These are phyloP conservation scores for Plutella xylostella DNA, from an alignment of 2,888 invertebrate species.

Conservation along the genomic window DNA sequence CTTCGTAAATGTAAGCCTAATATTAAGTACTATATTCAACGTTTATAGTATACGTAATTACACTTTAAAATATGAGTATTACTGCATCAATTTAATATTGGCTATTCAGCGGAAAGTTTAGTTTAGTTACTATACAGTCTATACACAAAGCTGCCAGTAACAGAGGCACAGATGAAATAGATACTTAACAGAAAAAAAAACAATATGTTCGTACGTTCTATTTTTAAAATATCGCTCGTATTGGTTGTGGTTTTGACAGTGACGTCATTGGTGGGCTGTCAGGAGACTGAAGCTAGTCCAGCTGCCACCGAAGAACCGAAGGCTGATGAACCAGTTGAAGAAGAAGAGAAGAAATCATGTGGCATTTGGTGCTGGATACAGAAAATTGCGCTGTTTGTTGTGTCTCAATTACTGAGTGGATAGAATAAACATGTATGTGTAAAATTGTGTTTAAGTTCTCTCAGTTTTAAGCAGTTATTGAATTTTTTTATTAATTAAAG, in stretches of 20 bases:
- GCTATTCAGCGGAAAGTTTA: too few relatives aligned
- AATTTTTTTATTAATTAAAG: too few relatives aligned
- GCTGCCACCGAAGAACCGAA: conserved; percentile 25
- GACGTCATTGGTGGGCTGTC: conserved; percentile 31
- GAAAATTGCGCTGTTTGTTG: conserved; percentile 61
- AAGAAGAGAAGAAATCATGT: conserved; percentile 49
- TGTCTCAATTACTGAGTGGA: conserved; percentile 57
- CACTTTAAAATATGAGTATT: too few relatives aligned
- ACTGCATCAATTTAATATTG: too few relatives aligned
- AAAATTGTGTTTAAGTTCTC: too few relatives aligned
- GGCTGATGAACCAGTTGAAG: conserved; percentile 43
- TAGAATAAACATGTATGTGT: conserved; percentile 13
- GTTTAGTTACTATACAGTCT: neutral
- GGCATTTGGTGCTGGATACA: conserved; percentile 68
- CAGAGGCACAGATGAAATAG: neutral
- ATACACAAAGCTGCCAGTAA: neutral
- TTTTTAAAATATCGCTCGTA: neutral
- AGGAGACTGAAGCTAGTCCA: conserved; percentile 42
- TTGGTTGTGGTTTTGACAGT: conserved; percentile 26
- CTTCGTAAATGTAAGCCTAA: too few relatives aligned
- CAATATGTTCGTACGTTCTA: neutral
- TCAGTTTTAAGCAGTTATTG: too few relatives aligned
- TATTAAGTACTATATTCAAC: too few relatives aligned
- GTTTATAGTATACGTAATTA: too few relatives aligned
- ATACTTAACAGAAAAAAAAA: neutral